Percentiles rank a stretch among this genome's conserved stretches.
phyloP scores from a whole-genome alignment of 2,113 vertebrate species.

The Sprattus sprattus region DNA sequence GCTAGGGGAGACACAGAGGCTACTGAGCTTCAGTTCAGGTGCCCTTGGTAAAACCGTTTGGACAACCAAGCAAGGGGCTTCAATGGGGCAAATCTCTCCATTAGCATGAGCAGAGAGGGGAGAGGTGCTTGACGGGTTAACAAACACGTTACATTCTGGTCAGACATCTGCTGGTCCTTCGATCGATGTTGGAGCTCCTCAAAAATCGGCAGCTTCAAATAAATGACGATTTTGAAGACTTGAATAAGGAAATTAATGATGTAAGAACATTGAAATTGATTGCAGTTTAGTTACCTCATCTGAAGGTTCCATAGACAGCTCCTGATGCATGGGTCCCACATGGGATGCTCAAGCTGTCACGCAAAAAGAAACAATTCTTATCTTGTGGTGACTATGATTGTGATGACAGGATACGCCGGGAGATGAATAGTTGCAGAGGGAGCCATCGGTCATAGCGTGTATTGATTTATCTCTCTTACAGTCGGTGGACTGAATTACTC shows the following conservation, averaged over 20 bases:
- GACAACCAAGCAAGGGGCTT: neutral
- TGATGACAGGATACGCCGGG: conserved; percentile 15
- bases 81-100: neutral
- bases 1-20: neutral
- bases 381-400: neutral
- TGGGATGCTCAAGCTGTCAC: neutral
- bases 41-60: neutral
- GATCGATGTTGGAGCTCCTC: neutral
- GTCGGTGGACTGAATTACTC: conserved; percentile 25
- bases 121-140: neutral
- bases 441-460: conserved; percentile 45
- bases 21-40: neutral
- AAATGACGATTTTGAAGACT: neutral
- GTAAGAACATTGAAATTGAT: neutral
- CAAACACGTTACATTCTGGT: neutral
- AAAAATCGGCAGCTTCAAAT: neutral
- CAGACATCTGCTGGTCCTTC: neutral
- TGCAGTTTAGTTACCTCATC: neutral
- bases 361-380: neutral
- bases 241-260: neutral
- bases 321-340: neutral
- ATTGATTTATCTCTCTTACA: conserved; percentile 44
- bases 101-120: neutral
- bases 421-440: conserved; percentile 27
- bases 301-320: neutral